Evolutionary conservation across 92 coral and sea anemone species (phyloP), one percentile per base, ranked within the genome.

Genomic region (Meandrina meandrites): DNA sequence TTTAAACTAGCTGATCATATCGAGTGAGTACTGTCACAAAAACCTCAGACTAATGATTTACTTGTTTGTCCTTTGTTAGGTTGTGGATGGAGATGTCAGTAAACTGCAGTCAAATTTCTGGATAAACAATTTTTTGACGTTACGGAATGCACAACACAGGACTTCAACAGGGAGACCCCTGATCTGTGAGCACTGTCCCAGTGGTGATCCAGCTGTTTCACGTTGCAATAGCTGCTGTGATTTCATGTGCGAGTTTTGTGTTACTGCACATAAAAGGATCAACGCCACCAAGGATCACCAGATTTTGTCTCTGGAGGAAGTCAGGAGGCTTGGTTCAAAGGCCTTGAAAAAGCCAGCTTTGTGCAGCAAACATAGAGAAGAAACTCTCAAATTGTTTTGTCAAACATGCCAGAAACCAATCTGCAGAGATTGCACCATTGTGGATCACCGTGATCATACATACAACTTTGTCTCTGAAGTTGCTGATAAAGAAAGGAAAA

Each of bases 211-310:
- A n/a, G 94, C 92, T 45, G 83, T 56, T 17, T 88, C 91, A 24
- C 89, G 90, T 48, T 95, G 98, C 79, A 69, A 75, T 58, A 86
- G 80, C 68, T 95, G 98, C 82, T 75, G 87, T 5, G 50, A 79
- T 72, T 86, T 83, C 89, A 79, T 95, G 86, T 95, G 98, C 57
- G 79, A 91, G 24, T 91, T 90, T 76, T 93, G 98, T 89, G 88
- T 86, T 22, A 86, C 88, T 60, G 93, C 88, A 22, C 98, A 95
- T 77, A 75, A 72, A 45, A 75, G 94, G 19, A 82, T 81, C 36
- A 72, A 81, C 80, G 88, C 84, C 27, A 81, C 90, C 31, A 95
- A 89, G 45, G 47, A 48, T 54, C 98, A 95, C 81, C 75, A 89
- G 47, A 37, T 95, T 75, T 88, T 83, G 79, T 89, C 96, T 50